These are phyloP conservation scores for Sanderia malayensis DNA, from an alignment of 30 jellyfish, hydroid and myxozoan genomes.

Conservation along the genomic window DNA sequence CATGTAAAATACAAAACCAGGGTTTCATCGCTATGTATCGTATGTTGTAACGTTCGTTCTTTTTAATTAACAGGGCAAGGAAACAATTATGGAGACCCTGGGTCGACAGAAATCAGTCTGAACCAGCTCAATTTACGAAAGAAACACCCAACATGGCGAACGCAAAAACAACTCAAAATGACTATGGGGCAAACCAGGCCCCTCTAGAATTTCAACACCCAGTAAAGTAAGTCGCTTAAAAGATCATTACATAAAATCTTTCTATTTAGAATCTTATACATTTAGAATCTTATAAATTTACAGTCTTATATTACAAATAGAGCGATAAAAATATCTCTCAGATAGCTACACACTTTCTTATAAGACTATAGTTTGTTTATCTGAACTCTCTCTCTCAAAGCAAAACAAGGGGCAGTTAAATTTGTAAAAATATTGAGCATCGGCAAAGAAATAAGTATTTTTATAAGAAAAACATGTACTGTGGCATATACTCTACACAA, in stretches of 20 bases:
- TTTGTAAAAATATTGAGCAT: no score
- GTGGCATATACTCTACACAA: no score
- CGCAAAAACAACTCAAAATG: background rate
- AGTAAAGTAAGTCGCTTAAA: constrained; percentile 68
- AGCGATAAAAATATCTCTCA: no score
- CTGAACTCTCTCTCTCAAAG: no score
- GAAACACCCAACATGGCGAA: background rate
- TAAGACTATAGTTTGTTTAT: no score
- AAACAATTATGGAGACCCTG: constrained; percentile 8
- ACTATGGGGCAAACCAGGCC: background rate
- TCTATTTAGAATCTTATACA: background rate
- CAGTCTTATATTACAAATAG: background rate
- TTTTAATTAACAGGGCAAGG: background rate
- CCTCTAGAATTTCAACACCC: constrained; percentile 58
- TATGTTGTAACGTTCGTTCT: no score
- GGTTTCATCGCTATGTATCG: no score
- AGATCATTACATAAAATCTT: background rate
- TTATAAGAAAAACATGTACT: no score
- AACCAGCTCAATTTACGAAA: background rate
- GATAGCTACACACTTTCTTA: no score
- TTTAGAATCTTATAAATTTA: background rate
- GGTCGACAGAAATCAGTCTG: background rate
- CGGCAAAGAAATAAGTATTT: no score
- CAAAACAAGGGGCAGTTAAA: no score
- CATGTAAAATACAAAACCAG: no score